phyloP scores from a whole-genome alignment of 2,797 vertebrate genomes.

The Cercopithecus neglectus region DNA sequence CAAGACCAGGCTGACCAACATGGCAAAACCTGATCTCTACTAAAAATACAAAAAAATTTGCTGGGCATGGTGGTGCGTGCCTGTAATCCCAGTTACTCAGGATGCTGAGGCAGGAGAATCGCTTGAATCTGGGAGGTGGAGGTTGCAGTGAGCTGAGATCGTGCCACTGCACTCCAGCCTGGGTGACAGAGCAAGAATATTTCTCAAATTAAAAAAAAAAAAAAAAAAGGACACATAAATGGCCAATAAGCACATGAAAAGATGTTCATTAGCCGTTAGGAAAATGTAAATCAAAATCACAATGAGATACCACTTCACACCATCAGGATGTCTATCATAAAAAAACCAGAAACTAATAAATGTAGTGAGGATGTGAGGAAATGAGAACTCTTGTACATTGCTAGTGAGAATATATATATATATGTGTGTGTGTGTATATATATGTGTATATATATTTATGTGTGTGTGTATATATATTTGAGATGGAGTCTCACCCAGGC shows the following conservation, averaged over 20 bases:
- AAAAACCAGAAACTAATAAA: neutral
- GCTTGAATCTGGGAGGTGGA: neutral
- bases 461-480: too few species aligned
- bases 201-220: neutral
- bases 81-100: neutral
- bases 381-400: neutral
- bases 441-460: too few species aligned
- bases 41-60: neutral
- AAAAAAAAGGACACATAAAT: neutral
- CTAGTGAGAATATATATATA: neutral
- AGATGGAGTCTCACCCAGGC: too few species aligned
- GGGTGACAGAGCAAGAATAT: neutral
- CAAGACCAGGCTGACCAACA: neutral
- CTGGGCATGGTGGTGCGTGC: neutral
- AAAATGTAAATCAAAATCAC: neutral
- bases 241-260: neutral
- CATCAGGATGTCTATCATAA: neutral
- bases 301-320: neutral
- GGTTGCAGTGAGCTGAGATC: neutral
- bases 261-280: neutral
- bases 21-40: neutral
- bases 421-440: fast-evolving
- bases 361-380: neutral
- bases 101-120: neutral
- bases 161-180: neutral